phyloP scores from a whole-genome alignment of 1,140 invertebrate species.

The Drosophila busckii region DNA sequence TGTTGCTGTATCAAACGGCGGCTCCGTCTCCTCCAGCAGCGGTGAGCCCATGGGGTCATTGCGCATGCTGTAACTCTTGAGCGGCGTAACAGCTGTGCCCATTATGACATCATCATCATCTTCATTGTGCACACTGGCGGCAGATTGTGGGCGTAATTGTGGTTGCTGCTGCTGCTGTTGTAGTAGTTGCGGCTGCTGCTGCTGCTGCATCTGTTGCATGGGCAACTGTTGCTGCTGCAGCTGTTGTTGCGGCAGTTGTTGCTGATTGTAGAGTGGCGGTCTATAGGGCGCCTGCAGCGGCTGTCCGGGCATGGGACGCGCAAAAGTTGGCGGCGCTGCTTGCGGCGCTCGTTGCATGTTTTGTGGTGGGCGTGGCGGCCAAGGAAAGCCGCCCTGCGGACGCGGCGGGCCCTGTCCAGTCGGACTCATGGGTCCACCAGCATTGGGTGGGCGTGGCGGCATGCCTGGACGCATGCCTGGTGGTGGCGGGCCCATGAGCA shows the following conservation, averaged over 20 bases:
- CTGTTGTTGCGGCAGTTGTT: constrained; percentile 84
- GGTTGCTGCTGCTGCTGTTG: constrained; percentile 27
- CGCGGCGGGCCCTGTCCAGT: constrained; percentile 61
- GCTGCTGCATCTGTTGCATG: constrained; percentile 28
- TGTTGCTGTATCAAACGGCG: constrained; percentile 43
- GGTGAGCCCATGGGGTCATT: constrained; percentile 63
- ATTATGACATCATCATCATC: constrained; percentile 77
- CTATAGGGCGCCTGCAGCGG: constrained; percentile 54
- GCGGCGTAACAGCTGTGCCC: constrained; percentile 67
- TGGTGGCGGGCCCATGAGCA: constrained; percentile 62
- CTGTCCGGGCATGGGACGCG: constrained; percentile 54
- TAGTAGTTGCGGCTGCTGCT: constrained; percentile 22
- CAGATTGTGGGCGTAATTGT: constrained; percentile 54
- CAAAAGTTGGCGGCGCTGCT: constrained; percentile 54
- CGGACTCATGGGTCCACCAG: constrained; percentile 58
- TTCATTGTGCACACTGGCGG: constrained; percentile 47
- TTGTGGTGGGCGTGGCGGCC: constrained; percentile 56
- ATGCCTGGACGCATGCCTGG: constrained; percentile 58
- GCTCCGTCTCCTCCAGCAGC: constrained; percentile 59
- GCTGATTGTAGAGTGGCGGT: constrained; percentile 81
- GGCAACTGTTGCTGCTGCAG: constrained; percentile 36
- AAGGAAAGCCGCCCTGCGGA: constrained; percentile 65
- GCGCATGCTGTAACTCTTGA: constrained; percentile 45
- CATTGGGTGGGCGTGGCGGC: constrained; percentile 53
- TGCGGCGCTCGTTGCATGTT: constrained; percentile 60